phyloP scores from a whole-genome alignment of 2,113 vertebrate genomes.

The Lampris megalopsis region DNA sequence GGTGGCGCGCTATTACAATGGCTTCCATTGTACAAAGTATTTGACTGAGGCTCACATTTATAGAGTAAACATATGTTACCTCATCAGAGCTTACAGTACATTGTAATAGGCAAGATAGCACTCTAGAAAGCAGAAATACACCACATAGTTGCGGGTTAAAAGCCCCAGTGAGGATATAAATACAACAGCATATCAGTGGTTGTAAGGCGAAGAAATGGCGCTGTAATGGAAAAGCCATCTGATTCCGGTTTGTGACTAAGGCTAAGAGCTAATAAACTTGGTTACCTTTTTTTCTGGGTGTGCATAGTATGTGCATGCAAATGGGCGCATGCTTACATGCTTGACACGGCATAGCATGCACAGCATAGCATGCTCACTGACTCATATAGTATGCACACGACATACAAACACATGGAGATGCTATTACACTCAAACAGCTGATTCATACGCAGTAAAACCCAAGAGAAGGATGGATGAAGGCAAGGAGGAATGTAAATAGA shows the following conservation, averaged over 20 bases:
- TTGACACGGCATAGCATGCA: neutral
- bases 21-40: neutral
- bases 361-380: neutral
- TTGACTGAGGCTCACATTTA: no score
- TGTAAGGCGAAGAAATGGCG: neutral
- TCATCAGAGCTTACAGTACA: neutral
- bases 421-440: conserved; percentile 43
- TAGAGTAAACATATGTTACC: neutral
- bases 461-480: conserved; percentile 17
- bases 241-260: neutral
- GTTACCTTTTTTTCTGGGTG: no score
- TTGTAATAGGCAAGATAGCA: neutral
- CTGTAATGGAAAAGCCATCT: neutral
- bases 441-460: conserved; percentile 41
- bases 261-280: neutral
- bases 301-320: no score
- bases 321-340: neutral
- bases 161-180: neutral
- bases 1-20: neutral
- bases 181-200: neutral
- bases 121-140: neutral
- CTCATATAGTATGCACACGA: neutral
- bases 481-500: conserved; percentile 48
- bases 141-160: conserved; percentile 3
- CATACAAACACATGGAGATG: conserved; percentile 17